These are phyloP conservation scores for Tokudaia muenninki DNA, from an alignment of 2,797 vertebrate genomes.

Conservation along the genomic window DNA sequence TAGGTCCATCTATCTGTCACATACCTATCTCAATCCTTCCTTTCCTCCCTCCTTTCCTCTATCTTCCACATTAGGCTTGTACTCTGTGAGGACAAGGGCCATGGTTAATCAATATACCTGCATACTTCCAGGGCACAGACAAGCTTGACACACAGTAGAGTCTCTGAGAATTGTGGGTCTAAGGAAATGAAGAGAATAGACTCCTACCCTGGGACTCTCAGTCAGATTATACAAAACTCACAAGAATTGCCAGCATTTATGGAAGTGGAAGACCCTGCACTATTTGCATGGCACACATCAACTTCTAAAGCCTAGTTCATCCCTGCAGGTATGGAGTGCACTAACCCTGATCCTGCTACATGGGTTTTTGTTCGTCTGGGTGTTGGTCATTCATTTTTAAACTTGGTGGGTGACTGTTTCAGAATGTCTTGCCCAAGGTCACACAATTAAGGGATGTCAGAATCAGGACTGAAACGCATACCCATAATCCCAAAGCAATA, in stretches of 20 bases:
- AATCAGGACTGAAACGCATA: background rate
- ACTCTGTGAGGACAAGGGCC: background rate
- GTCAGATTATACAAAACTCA: background rate
- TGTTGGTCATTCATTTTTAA: background rate
- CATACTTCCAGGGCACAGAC: background rate
- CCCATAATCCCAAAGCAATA: background rate
- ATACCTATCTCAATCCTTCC: background rate
- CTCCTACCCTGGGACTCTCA: background rate
- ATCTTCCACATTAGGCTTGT: background rate
- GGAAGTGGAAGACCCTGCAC: background rate
- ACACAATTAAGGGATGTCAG: background rate
- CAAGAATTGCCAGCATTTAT: background rate
- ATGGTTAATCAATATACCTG: background rate
- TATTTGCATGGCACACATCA: background rate
- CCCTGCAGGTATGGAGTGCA: background rate
- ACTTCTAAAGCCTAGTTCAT: background rate
- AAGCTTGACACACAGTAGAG: background rate
- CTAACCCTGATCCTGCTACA: background rate
- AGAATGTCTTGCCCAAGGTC: slow-evolving; percentile 10
- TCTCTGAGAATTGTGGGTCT: background rate
- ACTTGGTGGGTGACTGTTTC: background rate
- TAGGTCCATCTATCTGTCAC: background rate
- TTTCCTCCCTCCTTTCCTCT: background rate
- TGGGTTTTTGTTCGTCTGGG: background rate
- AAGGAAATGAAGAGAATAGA: slow-evolving; percentile 27